phyloP scores from a whole-genome alignment of 2,888 invertebrate genomes.

The Notodonta ziczac region DNA sequence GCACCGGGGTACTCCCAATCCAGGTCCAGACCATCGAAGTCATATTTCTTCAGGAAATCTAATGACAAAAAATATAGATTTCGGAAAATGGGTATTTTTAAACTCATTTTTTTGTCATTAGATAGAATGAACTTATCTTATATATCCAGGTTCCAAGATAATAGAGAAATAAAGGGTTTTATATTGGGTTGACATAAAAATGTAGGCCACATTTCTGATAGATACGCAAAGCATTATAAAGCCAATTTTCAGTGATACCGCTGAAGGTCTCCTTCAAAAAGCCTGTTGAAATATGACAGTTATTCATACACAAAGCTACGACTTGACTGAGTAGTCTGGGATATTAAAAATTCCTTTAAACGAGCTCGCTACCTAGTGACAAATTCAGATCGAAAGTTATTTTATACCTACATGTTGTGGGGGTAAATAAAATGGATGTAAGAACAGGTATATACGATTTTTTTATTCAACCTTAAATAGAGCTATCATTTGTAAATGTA shows the following conservation, averaged over 20 bases:
- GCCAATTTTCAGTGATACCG: slow-evolving; percentile 10
- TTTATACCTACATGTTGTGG: background rate
- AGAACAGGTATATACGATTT: too few relatives aligned
- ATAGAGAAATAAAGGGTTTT: background rate
- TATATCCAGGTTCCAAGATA: background rate
- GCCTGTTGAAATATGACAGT: slow-evolving; percentile 48
- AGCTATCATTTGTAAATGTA: too few relatives aligned
- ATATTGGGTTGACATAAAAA: background rate
- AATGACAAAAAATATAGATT: slow-evolving; percentile 13
- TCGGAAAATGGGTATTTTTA: too few relatives aligned
- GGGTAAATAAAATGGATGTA: background rate
- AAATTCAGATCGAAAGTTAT: slow-evolving; percentile 2
- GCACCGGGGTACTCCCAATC: slow-evolving; percentile 97
- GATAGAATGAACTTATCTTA: background rate
- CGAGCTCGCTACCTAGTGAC: background rate
- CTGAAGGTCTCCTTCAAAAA: slow-evolving; percentile 33
- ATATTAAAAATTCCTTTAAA: slow-evolving; percentile 47
- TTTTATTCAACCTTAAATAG: too few relatives aligned
- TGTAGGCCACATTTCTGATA: slow-evolving; percentile 5
- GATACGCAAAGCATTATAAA: slow-evolving; percentile 12
- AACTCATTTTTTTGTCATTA: too few relatives aligned
- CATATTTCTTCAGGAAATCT: slow-evolving; percentile 90
- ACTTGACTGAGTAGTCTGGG: slow-evolving; percentile 28
- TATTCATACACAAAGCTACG: slow-evolving; percentile 52
- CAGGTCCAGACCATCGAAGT: slow-evolving; percentile 93